These are phyloP conservation scores for Azorinus chamasolen DNA, from an alignment of 2,888 invertebrate genomes.

Conservation along the genomic window DNA sequence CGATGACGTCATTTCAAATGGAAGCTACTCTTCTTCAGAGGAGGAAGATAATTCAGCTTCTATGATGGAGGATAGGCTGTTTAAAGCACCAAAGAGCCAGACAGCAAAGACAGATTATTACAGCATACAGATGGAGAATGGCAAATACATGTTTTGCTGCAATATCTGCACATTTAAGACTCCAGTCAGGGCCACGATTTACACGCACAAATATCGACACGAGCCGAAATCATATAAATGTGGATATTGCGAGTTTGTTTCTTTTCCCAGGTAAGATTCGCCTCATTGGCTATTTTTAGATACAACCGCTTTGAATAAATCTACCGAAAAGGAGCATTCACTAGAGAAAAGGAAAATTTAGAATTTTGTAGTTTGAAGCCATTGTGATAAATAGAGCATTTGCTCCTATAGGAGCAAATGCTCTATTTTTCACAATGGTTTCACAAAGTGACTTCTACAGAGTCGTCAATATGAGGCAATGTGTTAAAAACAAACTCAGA, in stretches of 20 bases:
- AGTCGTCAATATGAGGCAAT: too few species aligned
- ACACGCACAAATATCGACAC: constrained; percentile 64
- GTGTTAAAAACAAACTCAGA: too few species aligned
- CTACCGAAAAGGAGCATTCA: too few species aligned
- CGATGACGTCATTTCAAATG: constrained; percentile 38
- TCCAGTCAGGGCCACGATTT: constrained; percentile 59
- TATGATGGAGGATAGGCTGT: constrained; percentile 30
- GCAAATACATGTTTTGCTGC: constrained; percentile 56
- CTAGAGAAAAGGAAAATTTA: too few species aligned
- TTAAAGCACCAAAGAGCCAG: constrained; percentile 59
- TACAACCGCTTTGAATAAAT: too few species aligned
- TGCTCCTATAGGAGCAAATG: too few species aligned
- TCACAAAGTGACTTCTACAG: too few species aligned
- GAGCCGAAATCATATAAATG: constrained; percentile 59
- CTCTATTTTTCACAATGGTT: too few species aligned
- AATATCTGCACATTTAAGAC: constrained; percentile 58
- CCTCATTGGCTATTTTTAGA: too few species aligned
- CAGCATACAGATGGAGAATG: constrained; percentile 50
- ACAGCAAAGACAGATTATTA: constrained; percentile 63
- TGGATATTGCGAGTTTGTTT: constrained; percentile 56
- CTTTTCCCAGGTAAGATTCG: constrained; percentile 50
- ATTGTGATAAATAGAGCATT: too few species aligned
- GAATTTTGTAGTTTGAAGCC: too few species aligned
- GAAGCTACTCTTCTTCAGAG: constrained; percentile 23
- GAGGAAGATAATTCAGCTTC: constrained; percentile 7